Evolutionary conservation across 2,797 vertebrate species (phyloP).

Genomic region (Gymnodraco acuticeps): DNA sequence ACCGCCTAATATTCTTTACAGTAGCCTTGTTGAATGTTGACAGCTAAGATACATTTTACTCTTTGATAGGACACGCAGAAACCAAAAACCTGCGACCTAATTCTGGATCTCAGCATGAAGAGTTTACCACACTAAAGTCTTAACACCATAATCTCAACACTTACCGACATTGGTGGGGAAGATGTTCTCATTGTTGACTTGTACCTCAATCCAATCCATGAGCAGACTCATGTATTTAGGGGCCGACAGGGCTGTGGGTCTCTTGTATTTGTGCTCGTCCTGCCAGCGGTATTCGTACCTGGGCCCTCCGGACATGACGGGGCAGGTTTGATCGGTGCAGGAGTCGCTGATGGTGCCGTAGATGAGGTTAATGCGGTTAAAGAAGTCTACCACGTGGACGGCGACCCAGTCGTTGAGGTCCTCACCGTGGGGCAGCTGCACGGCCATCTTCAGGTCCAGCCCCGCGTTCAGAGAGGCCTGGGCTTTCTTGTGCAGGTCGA

Average conservation of each 20-base stretch:
- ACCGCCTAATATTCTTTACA: not conserved
- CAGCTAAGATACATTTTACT: not conserved
- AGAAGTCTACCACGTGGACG: slow-evolving; percentile 97
- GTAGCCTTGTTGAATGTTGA: not conserved
- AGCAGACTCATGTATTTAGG: slow-evolving; percentile 96
- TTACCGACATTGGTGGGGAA: slow-evolving; percentile 95
- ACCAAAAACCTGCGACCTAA: not conserved
- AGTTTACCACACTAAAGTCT: not conserved
- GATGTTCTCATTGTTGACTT: slow-evolving; percentile 96
- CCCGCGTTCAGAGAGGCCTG: slow-evolving; percentile 95
- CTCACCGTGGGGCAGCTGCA: slow-evolving; percentile 92
- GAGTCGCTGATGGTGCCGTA: slow-evolving; percentile 96
- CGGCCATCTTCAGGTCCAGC: slow-evolving; percentile 93
- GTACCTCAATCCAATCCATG: slow-evolving; percentile 98
- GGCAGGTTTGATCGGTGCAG: slow-evolving; percentile 93
- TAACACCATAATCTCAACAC: slow-evolving; percentile 52
- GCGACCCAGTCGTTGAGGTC: slow-evolving; percentile 97
- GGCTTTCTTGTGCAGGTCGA: slow-evolving; percentile 96
- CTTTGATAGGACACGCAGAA: not conserved
- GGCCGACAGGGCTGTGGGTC: slow-evolving; percentile 91
- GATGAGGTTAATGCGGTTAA: slow-evolving; percentile 98
- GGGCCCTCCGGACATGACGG: slow-evolving; percentile 94
- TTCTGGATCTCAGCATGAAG: not conserved
- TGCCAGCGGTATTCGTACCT: slow-evolving; percentile 98
- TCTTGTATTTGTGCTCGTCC: slow-evolving; percentile 92